phyloP scores from a whole-genome alignment of 2,113 vertebrate species.

The Heterotis niloticus region DNA sequence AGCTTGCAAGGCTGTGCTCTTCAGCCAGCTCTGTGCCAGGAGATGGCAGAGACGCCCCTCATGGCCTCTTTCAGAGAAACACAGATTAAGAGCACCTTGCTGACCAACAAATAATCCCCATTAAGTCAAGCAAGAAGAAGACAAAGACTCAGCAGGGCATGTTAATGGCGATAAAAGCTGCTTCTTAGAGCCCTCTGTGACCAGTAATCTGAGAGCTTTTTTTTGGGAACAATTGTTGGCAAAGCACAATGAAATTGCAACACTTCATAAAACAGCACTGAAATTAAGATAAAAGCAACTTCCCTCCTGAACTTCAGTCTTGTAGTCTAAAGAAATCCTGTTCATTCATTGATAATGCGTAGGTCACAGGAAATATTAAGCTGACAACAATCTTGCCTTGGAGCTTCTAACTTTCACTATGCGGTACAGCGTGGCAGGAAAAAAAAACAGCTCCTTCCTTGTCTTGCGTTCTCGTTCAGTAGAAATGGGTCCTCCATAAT shows the following conservation, averaged over 20 bases:
- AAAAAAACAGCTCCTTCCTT: neutral
- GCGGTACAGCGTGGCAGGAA: neutral
- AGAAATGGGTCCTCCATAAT: no score
- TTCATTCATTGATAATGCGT: no score
- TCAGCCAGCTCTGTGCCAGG: conserved; percentile 16
- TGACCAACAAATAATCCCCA: conserved; percentile 29
- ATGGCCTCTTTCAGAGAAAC: conserved; percentile 11
- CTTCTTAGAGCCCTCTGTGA: conserved; percentile 48
- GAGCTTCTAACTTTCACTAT: neutral
- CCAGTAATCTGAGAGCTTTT: conserved; percentile 30
- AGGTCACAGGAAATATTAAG: no score
- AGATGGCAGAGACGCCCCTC: neutral
- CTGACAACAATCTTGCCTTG: no score
- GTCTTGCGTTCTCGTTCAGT: neutral
- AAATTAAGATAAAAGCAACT: neutral
- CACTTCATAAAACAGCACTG: neutral
- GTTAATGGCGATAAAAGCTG: conserved; percentile 43
- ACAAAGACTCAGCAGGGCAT: conserved; percentile 38
- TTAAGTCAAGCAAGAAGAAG: conserved; percentile 35
- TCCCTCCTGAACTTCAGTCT: no score
- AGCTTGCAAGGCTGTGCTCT: conserved; percentile 23
- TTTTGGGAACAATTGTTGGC: neutral
- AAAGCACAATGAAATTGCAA: neutral
- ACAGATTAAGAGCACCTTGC: conserved; percentile 31
- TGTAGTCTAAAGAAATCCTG: no score